Conservation (phyloP, 2,888 invertebrate genomes). For the Parnassius smintheus region DNA sequence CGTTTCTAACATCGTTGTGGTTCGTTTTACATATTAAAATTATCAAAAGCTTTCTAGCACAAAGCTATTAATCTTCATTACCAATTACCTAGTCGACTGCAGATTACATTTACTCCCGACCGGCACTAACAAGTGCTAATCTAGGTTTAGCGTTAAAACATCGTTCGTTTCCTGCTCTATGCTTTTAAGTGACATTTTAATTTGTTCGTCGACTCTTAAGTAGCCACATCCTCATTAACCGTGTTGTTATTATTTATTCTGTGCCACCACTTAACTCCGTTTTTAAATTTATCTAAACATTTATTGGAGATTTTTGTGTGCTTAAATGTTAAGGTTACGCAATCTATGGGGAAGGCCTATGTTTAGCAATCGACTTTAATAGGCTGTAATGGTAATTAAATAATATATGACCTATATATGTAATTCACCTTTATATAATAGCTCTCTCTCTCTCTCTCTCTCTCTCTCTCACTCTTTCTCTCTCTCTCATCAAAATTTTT, state of each 20-base stretch:
- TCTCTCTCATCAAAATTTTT: too few relatives aligned
- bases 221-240: constrained; percentile 77
- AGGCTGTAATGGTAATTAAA: too few relatives aligned
- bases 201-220: constrained; percentile 63
- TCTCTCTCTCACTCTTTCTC: too few relatives aligned
- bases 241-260: constrained; percentile 70
- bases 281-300: constrained; percentile 48
- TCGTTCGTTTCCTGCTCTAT: constrained; percentile 67
- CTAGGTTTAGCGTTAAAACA: constrained; percentile 72
- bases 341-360: too few relatives aligned
- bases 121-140: constrained; percentile 62
- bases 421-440: too few relatives aligned
- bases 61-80: constrained; percentile 24
- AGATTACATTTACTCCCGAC: constrained; percentile 45
- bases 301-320: constrained; percentile 59
- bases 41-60: constrained; percentile 14
- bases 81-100: constrained; percentile 29
- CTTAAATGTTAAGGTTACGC: too few relatives aligned
- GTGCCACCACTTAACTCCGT: constrained; percentile 51
- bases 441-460: too few relatives aligned
- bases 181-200: constrained; percentile 74
- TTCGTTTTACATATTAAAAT: constrained; percentile 19
- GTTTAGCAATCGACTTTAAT: too few relatives aligned
- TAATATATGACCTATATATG: too few relatives aligned
- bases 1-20: constrained; percentile 4